Conservation (phyloP, 37 sponge, comb jelly and placozoan species). For the Bolinopsis microptera region DNA sequence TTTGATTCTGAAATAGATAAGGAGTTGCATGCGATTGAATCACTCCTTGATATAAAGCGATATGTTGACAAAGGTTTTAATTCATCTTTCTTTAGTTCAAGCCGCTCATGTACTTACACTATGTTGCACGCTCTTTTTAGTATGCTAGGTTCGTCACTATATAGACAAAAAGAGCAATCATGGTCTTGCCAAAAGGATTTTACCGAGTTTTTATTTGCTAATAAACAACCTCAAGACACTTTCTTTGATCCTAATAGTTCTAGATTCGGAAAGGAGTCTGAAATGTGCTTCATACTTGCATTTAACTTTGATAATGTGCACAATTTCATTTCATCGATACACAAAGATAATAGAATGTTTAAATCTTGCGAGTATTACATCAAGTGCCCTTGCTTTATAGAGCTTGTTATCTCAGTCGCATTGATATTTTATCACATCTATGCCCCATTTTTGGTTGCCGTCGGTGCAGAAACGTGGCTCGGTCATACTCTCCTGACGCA, state of each 20-base stretch:
- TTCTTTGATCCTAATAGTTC: not conserved
- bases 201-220: not conserved
- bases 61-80: not conserved
- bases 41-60: no score
- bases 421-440: constrained; percentile 9
- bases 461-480: not conserved
- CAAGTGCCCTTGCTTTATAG: not conserved
- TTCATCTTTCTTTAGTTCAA: not conserved
- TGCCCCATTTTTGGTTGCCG: no score
- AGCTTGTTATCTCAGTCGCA: not conserved
- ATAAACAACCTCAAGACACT: not conserved
- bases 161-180: not conserved
- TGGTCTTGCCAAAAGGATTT: not conserved
- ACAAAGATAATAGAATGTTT: not conserved
- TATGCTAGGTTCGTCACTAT: not conserved
- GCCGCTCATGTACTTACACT: not conserved
- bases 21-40: no score
- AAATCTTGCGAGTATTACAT: not conserved
- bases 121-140: not conserved
- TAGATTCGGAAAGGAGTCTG: not conserved
- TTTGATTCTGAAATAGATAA: no score
- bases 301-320: not conserved
- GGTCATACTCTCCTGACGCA: not conserved
- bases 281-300: constrained; percentile 31
- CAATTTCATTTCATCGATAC: not conserved